A percentile compares a stretch with the other conserved stretches of the same genome.
Evolutionary conservation across 2,888 invertebrate genomes (phyloP).

Genomic region (Heliconius hortense): DNA sequence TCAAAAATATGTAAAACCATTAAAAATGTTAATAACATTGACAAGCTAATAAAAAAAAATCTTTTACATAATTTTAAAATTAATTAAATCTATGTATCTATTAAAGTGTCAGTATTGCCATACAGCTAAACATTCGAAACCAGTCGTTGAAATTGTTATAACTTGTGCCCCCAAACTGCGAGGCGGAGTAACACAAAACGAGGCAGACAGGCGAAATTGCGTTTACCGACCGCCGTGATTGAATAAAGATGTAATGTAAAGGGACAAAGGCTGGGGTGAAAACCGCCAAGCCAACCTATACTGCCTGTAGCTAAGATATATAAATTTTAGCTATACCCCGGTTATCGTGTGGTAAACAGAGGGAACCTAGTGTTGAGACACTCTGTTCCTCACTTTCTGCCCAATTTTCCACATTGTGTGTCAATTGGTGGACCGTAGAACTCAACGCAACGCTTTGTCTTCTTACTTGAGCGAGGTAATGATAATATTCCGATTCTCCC

Average conservation of each 20-base stretch:
- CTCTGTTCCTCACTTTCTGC: not conserved
- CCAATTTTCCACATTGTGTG: no score
- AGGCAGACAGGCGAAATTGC: constrained; percentile 33
- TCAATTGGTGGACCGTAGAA: no score
- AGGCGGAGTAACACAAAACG: constrained; percentile 14
- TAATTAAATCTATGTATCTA: not conserved
- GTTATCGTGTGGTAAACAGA: not conserved
- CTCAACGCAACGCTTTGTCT: no score
- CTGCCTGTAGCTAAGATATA: not conserved
- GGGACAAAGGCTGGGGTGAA: constrained; percentile 29
- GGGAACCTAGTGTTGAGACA: not conserved
- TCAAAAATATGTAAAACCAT: no score
- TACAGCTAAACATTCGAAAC: not conserved
- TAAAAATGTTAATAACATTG: no score
- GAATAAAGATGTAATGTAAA: constrained; percentile 37
- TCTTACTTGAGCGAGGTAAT: no score
- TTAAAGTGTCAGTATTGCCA: not conserved
- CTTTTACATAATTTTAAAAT: not conserved
- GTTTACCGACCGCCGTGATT: constrained; percentile 35
- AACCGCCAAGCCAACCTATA: constrained; percentile 1
- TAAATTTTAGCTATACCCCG: not conserved
- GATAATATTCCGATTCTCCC: no score
- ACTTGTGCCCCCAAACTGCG: constrained; percentile 18
- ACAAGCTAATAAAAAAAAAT: not conserved
- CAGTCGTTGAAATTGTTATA: constrained; percentile 2